A percentile compares a stretch with the other conserved stretches of the same genome.
phyloP scores from a whole-genome alignment of 53 echinoderm and acorn worm species.

The Antedon mediterranea region DNA sequence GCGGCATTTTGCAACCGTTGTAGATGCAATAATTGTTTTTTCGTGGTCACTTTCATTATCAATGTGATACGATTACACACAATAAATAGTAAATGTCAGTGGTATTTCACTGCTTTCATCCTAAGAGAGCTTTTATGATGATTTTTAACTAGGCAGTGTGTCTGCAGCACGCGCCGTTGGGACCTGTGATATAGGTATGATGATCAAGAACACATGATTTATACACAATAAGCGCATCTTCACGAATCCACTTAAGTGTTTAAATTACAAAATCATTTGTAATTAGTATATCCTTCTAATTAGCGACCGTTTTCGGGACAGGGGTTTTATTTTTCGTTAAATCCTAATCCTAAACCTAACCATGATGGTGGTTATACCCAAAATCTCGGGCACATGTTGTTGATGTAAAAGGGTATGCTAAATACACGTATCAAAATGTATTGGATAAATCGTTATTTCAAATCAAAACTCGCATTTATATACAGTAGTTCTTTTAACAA shows the following conservation, averaged over 20 bases:
- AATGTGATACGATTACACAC: neutral
- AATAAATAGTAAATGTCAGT: neutral
- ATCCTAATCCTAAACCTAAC: no score
- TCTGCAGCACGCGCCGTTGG: neutral
- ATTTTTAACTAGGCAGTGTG: neutral
- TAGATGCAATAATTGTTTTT: neutral
- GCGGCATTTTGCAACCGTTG: neutral
- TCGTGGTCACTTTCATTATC: neutral
- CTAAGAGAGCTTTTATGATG: neutral
- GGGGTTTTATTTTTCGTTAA: no score
- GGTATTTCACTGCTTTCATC: neutral
- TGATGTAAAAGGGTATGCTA: no score
- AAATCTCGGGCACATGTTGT: no score
- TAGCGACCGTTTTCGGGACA: no score
- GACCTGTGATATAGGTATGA: neutral
- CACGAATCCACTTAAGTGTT: neutral
- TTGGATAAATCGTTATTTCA: no score
- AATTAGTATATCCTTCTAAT: neutral
- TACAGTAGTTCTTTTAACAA: no score
- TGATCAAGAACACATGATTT: neutral
- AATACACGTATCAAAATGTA: no score
- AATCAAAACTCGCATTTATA: no score
- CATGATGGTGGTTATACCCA: no score
- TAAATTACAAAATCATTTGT: neutral
- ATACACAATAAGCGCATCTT: neutral